Evolutionary conservation across 1,140 invertebrate species (phyloP), one percentile per base, ranked within the genome.

Genomic region (Leptestheria dahalacensis): DNA sequence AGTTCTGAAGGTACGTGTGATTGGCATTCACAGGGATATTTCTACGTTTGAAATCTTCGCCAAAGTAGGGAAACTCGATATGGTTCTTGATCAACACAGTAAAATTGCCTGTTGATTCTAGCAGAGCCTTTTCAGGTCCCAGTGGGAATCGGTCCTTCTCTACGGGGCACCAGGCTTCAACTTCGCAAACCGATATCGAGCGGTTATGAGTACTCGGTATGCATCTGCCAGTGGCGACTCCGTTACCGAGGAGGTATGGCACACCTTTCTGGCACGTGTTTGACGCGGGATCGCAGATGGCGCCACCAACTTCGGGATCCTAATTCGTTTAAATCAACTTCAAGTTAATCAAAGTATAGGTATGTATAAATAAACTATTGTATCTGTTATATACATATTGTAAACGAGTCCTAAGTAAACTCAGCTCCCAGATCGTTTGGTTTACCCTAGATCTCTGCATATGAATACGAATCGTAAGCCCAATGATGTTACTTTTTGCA

Each of bases 61-160:
- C 66, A 61, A 66, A 67, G 15, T 61, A 61, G n/a, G 73, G 72
- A 69, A 78, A 78, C 52, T 75, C 67, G n/a, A 78, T 71, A 62
- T 71, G 71, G 65, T 78, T 78, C 64, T 78, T 78, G 18, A 78
- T 75, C 20, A 78, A 69, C 20, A 78, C 74, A 12, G 77, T 78
- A 62, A 77, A 78, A 63, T 75, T 68, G 66, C 69, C 63, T 1
- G 74, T 69, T n/a, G 57, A 70, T 26, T 63, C 51, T 15, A 78
- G 62, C n/a, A 75, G 65, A 33, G 74, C 66, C 28, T 54, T 61
- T 24, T 67, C 61, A 56, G 66, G 63, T 48, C 67, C 69, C n/a
- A 69, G 55, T 20, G 71, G 72, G 12, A 65, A 52, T 9, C 58
- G 25, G 60, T 73, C 70, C 50, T 67, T 61, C 66, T 78, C 76